Evolutionary conservation across 1,140 invertebrate genomes (phyloP), one percentile per base, ranked within the genome.

Genomic region (Calliphora vicina): DNA sequence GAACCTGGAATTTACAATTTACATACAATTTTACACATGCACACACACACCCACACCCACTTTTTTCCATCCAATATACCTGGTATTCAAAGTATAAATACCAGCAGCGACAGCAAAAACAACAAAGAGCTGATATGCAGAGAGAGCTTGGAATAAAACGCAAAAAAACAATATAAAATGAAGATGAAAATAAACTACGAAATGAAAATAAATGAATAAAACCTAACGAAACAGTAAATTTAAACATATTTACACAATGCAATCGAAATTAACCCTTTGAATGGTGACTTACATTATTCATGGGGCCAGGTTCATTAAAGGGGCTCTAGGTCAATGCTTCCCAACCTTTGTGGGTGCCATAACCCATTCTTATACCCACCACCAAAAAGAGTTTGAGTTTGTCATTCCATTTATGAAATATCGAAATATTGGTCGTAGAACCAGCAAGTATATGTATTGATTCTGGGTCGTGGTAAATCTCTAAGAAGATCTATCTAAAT

Each of bases 141-240:
- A 9, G n/a, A 4, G 20, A 23, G n/a, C n/a, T n/a, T n/a, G n/a
- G n/a, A 23, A 9, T 67, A 10, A 67, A 67, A 23, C 20, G 23
- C n/a, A 67, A 23, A 67, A 67, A 67, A 67, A 67, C n/a, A 67
- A 20, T 23, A 17, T n/a, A 23, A 61, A 23, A 61, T 20, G n/a
- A 61, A 61, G 57, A 61, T 61, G 57, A 61, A 67, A 67, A 67
- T 1, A 67, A 67, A 67, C 4, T 57, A 15, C 12, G 2, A 67
- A 67, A 27, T 67, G 20, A 42, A 72, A 82, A 82, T 42, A 35
- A 82, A 82, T 67, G 57, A 17, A 82, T 71, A 72, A 67, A 43
- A 82, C 26, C 57, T 20, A 72, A 76, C 50, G 20, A 25, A 82
- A 42, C 42, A 76, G 35, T 82, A 74, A 74, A 74, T 82, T 82